phyloP scores from a whole-genome alignment of 2,113 vertebrate species.

The Silurus glanis region DNA sequence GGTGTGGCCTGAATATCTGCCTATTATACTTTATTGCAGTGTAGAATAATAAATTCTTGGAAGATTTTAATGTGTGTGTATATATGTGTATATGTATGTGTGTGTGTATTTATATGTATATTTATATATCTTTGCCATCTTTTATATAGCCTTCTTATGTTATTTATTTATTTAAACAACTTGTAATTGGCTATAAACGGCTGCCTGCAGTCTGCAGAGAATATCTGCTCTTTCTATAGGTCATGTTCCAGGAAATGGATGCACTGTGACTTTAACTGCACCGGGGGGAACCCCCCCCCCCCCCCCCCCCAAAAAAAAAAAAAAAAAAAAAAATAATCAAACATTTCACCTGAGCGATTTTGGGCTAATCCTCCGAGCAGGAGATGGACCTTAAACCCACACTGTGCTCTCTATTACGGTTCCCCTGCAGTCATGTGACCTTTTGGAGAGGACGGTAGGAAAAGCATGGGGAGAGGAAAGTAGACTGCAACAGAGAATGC shows the following conservation, averaged over 20 bases:
- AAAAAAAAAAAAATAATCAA: background rate
- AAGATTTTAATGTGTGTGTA: background rate
- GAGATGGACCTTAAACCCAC: background rate
- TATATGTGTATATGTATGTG: too few relatives aligned
- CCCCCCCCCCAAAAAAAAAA: too few relatives aligned
- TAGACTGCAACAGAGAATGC: background rate
- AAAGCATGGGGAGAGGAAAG: background rate
- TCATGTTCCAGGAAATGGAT: conserved; percentile 1
- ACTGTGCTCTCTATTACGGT: background rate
- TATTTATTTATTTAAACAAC: too few relatives aligned
- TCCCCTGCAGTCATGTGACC: background rate
- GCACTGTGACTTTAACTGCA: background rate
- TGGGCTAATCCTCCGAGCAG: background rate
- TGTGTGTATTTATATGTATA: too few relatives aligned
- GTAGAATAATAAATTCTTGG: background rate
- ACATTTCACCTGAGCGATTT: background rate
- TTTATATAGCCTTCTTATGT: too few relatives aligned
- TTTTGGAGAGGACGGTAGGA: background rate
- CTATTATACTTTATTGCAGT: background rate
- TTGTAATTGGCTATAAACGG: background rate
- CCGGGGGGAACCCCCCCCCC: background rate
- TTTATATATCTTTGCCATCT: too few relatives aligned
- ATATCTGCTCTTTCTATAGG: background rate
- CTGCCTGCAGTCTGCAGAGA: conserved; percentile 18
- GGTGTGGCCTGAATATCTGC: too few relatives aligned